Conservation (phyloP, 2,888 invertebrate species). For the Lasioglossum vierecki region DNA sequence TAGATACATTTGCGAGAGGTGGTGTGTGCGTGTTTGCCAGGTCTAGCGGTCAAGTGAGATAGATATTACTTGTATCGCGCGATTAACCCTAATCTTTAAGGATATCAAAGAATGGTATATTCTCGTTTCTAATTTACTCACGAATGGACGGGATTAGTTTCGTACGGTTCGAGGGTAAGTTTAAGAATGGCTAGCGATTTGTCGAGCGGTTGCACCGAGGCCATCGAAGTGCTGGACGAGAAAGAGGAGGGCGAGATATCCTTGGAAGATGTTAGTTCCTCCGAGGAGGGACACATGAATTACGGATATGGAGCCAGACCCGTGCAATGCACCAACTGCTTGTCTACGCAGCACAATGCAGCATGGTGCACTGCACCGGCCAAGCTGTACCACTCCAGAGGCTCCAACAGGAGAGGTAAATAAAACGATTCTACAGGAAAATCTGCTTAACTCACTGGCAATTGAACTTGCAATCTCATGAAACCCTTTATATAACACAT, state of each 20-base stretch:
- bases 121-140: slow-evolving; percentile 16
- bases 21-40: slow-evolving; percentile 33
- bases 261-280: slow-evolving; percentile 82
- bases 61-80: slow-evolving; percentile 39
- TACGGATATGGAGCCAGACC: slow-evolving; percentile 67
- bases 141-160: slow-evolving; percentile 55
- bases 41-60: slow-evolving; percentile 27
- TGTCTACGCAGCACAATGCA: slow-evolving; percentile 69
- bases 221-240: slow-evolving; percentile 78
- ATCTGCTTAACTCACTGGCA: neutral
- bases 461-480: neutral
- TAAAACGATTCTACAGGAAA: neutral
- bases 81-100: slow-evolving; percentile 48
- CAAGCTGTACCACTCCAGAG: slow-evolving; percentile 51
- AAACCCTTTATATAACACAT: neutral
- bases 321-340: slow-evolving; percentile 71
- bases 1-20: slow-evolving; percentile 7
- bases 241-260: slow-evolving; percentile 83
- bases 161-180: slow-evolving; percentile 59
- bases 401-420: slow-evolving; percentile 65
- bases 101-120: slow-evolving; percentile 2
- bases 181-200: slow-evolving; percentile 81
- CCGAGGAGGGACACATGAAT: slow-evolving; percentile 79
- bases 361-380: slow-evolving; percentile 72
- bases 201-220: slow-evolving; percentile 79